A percentile compares a stretch with the other conserved stretches of the same genome.
These are phyloP conservation scores for Apostichopus californicus DNA, from an alignment of 35 echinoderm and acorn worm genomes.

Conservation along the genomic window DNA sequence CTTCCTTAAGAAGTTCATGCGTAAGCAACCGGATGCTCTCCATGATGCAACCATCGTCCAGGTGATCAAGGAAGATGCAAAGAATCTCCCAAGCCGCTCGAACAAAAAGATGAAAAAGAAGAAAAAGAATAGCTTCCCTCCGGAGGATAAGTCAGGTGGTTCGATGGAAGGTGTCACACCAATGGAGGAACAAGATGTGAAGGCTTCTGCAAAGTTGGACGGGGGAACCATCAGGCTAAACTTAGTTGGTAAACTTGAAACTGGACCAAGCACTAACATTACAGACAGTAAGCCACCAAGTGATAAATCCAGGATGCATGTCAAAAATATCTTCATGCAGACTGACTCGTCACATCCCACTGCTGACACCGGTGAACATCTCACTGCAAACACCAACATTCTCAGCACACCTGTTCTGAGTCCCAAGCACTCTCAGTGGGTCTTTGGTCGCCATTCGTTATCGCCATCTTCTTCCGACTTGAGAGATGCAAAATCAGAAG, in stretches of 20 bases:
- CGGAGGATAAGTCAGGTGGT: conserved; percentile 4
- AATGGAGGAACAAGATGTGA: not conserved
- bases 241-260: not conserved
- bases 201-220: conserved; percentile 21
- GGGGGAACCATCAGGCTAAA: conserved; percentile 33
- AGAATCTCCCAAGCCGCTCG: conserved; percentile 15
- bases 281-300: not conserved
- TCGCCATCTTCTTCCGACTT: conserved; percentile 32
- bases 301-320: conserved; percentile 40
- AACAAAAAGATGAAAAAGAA: conserved; percentile 35
- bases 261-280: not conserved
- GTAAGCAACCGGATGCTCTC: not conserved
- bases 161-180: conserved; percentile 2
- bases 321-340: conserved; percentile 30
- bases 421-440: conserved; percentile 18
- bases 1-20: conserved; percentile 37
- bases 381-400: conserved; percentile 19
- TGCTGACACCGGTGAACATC: not conserved
- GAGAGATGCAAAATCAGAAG: conserved; percentile 41
- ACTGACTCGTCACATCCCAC: not conserved
- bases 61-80: conserved; percentile 25
- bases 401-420: conserved; percentile 44
- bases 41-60: conserved; percentile 20
- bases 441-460: not conserved
- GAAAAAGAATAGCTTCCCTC: not conserved